Conservation (phyloP, 2,797 vertebrate species). For the Rhynchonycteris naso region DNA sequence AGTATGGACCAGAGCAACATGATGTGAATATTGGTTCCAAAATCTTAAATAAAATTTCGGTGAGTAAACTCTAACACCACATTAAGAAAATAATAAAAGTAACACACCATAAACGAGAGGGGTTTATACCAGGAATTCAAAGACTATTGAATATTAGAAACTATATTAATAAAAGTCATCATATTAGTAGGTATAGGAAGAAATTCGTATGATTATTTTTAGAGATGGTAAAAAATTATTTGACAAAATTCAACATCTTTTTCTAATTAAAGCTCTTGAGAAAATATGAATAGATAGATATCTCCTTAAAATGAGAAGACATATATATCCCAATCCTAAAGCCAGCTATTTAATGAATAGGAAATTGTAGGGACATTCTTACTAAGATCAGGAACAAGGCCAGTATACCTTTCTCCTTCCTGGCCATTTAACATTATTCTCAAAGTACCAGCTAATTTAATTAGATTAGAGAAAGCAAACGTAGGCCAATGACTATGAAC, state of each 20-base stretch:
- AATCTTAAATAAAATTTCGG: background rate
- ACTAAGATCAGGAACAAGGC: background rate
- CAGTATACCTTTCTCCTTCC: background rate
- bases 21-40: background rate
- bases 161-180: background rate
- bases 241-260: background rate
- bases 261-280: background rate
- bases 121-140: slow-evolving; percentile 4
- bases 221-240: background rate
- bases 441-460: background rate
- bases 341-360: background rate
- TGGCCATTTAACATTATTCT: background rate
- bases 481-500: background rate
- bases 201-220: background rate
- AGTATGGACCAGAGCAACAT: background rate
- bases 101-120: background rate
- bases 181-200: background rate
- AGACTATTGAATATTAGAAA: slow-evolving; percentile 10
- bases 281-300: background rate
- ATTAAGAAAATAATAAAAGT: slow-evolving; percentile 12
- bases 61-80: background rate
- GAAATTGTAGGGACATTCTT: background rate
- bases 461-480: background rate
- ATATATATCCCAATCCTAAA: background rate
- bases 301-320: background rate